These are phyloP conservation scores for Hipparchia semele DNA, from an alignment of 2,888 invertebrate genomes.

Conservation along the genomic window DNA sequence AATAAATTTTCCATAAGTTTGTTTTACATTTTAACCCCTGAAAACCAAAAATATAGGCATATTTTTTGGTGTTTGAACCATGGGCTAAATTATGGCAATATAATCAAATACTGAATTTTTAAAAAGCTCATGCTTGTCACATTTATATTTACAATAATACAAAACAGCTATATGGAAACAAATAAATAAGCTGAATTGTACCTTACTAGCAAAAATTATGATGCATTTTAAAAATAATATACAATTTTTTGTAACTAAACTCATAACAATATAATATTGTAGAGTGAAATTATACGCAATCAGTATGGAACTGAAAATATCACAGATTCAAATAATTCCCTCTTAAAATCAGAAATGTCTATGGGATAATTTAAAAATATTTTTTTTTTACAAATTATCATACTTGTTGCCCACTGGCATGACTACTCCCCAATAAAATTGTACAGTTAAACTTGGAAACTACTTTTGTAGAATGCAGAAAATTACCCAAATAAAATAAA, in stretches of 20 bases:
- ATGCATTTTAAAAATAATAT: constrained; percentile 20
- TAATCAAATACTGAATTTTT: not conserved
- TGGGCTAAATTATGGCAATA: not conserved
- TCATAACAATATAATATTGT: constrained; percentile 46
- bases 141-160: constrained; percentile 35
- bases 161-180: constrained; percentile 68
- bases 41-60: not conserved
- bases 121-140: not conserved
- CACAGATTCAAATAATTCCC: constrained; percentile 59
- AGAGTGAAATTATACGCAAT: constrained; percentile 67
- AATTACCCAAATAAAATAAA: not conserved
- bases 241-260: constrained; percentile 37
- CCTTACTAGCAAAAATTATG: constrained; percentile 40
- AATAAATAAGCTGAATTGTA: constrained; percentile 65
- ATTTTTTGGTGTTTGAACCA: too few species aligned
- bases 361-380: constrained; percentile 21
- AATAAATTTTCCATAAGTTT: constrained; percentile 54
- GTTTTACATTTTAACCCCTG: constrained; percentile 19
- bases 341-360: constrained; percentile 21
- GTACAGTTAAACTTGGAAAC: constrained; percentile 17
- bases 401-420: constrained; percentile 21
- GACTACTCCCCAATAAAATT: constrained; percentile 23
- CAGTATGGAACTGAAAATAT: constrained; percentile 76
- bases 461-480: not conserved
- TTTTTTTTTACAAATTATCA: constrained; percentile 13